Evolutionary conservation across 2,797 vertebrate genomes (phyloP).

Genomic region (Nannoperca australis): DNA sequence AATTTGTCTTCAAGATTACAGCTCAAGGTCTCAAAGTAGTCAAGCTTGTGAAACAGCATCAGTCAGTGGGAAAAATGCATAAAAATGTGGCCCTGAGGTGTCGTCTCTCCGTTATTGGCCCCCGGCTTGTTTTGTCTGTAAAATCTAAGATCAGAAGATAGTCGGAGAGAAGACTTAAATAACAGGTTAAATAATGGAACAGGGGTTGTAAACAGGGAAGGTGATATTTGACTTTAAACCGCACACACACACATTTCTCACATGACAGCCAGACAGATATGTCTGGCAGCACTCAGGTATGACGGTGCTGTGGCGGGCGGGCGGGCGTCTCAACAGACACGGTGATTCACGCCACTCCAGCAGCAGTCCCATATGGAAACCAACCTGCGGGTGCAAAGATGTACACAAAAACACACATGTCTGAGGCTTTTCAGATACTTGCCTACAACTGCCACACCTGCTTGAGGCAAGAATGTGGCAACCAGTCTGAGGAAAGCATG

Average conservation of each 20-base stretch:
- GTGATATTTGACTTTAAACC: conserved; percentile 56
- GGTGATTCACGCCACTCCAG: conserved; percentile 79
- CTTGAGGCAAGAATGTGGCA: conserved; percentile 36
- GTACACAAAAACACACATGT: conserved; percentile 56
- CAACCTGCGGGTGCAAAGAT: conserved; percentile 47
- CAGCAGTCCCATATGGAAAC: conserved; percentile 79
- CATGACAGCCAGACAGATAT: conserved; percentile 68
- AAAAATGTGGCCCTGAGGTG: conserved; percentile 15
- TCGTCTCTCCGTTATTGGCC: neutral
- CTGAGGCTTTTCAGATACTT: conserved; percentile 25
- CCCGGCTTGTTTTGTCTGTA: conserved; percentile 61
- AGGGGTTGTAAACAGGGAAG: conserved; percentile 50
- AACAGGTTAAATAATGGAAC: conserved; percentile 56
- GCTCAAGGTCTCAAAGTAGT: neutral
- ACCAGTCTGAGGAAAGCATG: conserved; percentile 32
- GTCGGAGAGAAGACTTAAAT: conserved; percentile 39
- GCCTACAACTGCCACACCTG: conserved; percentile 59
- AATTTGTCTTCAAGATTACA: conserved; percentile 40
- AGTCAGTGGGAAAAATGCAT: conserved; percentile 27
- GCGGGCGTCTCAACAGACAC: conserved; percentile 57
- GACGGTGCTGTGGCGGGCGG: conserved; percentile 51
- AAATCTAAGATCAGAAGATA: conserved; percentile 39
- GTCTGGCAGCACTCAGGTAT: conserved; percentile 80
- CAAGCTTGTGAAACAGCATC: conserved; percentile 1
- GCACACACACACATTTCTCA: conserved; percentile 32